Conservation (phyloP, 2,888 invertebrate genomes). For the Cataglyphis cursor region DNA sequence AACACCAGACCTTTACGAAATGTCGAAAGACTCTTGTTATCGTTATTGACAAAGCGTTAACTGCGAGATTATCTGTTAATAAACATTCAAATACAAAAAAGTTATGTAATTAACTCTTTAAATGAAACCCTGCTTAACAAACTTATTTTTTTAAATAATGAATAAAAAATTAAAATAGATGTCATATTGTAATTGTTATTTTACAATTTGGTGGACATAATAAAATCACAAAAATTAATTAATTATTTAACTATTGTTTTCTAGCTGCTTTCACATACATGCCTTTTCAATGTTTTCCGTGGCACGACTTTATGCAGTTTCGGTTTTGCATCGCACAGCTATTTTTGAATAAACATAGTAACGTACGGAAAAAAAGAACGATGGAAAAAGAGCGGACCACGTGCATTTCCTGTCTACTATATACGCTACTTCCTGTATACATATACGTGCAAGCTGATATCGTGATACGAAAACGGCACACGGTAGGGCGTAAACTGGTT, state of each 20-base stretch:
- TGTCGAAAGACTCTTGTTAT: slow-evolving; percentile 69
- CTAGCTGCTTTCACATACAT: slow-evolving; percentile 1
- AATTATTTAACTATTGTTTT: not conserved
- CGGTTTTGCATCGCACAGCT: slow-evolving; percentile 25
- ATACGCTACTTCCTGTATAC: slow-evolving; percentile 59
- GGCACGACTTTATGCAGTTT: not conserved
- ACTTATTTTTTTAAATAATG: not conserved
- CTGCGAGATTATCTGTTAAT: slow-evolving; percentile 73
- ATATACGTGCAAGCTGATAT: slow-evolving; percentile 43
- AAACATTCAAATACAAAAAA: slow-evolving; percentile 60
- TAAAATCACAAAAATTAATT: not conserved
- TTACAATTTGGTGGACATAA: not conserved
- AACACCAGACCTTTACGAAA: slow-evolving; percentile 38
- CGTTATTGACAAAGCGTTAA: slow-evolving; percentile 71
- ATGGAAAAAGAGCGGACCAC: slow-evolving; percentile 42
- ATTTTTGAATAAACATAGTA: slow-evolving; percentile 42
- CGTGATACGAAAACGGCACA: slow-evolving; percentile 56
- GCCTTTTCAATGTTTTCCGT: not conserved
- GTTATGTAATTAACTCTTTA: not conserved
- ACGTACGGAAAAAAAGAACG: not conserved
- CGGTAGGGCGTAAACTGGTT: slow-evolving; percentile 49
- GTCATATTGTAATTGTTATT: not conserved
- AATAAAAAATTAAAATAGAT: not conserved
- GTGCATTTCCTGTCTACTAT: slow-evolving; percentile 63
- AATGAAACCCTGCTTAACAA: slow-evolving; percentile 5